phyloP scores from a whole-genome alignment of 1,140 invertebrate species.

The Tetramorium simillimum region DNA sequence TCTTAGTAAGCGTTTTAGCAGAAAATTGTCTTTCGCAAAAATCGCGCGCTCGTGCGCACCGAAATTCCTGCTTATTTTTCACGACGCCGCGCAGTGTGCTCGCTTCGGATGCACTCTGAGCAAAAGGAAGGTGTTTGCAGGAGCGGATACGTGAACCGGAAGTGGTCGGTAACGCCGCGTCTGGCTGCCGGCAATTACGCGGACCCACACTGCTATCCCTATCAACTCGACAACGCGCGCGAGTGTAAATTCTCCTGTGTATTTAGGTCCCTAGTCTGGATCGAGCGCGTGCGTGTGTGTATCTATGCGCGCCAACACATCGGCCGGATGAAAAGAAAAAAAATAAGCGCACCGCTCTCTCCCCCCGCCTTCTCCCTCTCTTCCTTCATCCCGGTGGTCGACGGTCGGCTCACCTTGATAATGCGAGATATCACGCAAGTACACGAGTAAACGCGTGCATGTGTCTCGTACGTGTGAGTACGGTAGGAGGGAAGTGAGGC shows the following conservation, averaged over 20 bases:
- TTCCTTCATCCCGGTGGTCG: constrained; percentile 32
- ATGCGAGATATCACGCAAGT: constrained; percentile 75
- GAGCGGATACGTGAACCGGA: constrained; percentile 82
- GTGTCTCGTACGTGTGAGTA: constrained; percentile 14
- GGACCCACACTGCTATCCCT: constrained; percentile 76
- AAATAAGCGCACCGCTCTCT: constrained; percentile 45
- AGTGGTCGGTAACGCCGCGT: constrained; percentile 80
- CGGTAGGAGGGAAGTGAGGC: constrained; percentile 57
- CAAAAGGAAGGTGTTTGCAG: constrained; percentile 80
- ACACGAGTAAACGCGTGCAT: constrained; percentile 56
- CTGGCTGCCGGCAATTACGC: constrained; percentile 80
- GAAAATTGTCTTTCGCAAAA: not conserved
- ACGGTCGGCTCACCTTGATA: constrained; percentile 74
- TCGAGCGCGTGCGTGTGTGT: not conserved
- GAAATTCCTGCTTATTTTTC: not conserved
- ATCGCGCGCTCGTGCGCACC: not conserved
- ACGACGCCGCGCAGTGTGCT: constrained; percentile 26
- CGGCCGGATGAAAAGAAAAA: constrained; percentile 65
- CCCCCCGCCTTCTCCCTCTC: not conserved
- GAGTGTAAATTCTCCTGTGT: constrained; percentile 54
- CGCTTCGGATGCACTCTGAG: constrained; percentile 54
- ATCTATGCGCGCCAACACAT: constrained; percentile 27
- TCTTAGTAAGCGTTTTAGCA: not conserved
- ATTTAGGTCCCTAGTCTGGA: constrained; percentile 49
- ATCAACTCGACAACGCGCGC: constrained; percentile 72